Conservation (phyloP, 2,888 invertebrate genomes). For the Lysandra coridon region DNA sequence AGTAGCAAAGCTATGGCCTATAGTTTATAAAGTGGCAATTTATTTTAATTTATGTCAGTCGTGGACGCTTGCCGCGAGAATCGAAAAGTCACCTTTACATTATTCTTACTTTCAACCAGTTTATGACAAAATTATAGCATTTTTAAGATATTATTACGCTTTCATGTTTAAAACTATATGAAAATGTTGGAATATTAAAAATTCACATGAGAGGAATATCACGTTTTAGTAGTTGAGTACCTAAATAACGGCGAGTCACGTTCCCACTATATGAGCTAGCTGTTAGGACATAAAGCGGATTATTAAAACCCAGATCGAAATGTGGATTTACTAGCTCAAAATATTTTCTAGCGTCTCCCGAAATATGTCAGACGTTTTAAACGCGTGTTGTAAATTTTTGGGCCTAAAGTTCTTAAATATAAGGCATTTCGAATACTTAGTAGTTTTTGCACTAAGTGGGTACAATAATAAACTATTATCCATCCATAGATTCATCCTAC, state of each 20-base stretch:
- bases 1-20: no score
- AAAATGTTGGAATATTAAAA: constrained; percentile 27
- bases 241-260: constrained; percentile 29
- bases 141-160: neutral
- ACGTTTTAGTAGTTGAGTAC: constrained; percentile 29
- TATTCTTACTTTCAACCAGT: no score
- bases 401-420: neutral
- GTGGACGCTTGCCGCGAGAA: no score
- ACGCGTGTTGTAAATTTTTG: neutral
- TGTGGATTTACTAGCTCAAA: constrained; percentile 19
- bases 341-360: constrained; percentile 19
- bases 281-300: constrained; percentile 30
- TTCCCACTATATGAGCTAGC: constrained; percentile 25
- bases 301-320: constrained; percentile 28
- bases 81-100: no score
- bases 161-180: neutral
- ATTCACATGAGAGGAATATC: constrained; percentile 24
- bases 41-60: no score
- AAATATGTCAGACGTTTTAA: neutral
- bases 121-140: no score
- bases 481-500: no score
- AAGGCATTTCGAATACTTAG: no score
- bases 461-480: no score
- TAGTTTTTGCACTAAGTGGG: neutral
- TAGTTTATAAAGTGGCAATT: no score